A percentile compares a stretch with the other conserved stretches of the same genome.
Evolutionary conservation across 2,888 invertebrate genomes (phyloP).

Genomic region (Aporophyla lueneburgensis): DNA sequence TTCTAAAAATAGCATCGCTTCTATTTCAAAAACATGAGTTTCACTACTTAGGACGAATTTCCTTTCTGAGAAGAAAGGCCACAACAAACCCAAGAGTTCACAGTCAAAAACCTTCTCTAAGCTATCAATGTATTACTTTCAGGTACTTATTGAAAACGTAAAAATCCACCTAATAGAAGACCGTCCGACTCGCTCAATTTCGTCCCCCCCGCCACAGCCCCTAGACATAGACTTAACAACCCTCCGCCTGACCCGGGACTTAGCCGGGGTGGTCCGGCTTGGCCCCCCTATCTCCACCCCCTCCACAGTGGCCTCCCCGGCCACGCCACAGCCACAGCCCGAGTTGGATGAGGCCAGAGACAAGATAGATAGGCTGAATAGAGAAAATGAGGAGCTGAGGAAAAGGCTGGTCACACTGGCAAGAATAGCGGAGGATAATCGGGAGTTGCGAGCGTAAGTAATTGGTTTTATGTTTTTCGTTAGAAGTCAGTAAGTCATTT

Average conservation of each 20-base stretch:
- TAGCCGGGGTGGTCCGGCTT: conserved; percentile 94
- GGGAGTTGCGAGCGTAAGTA: conserved; percentile 88
- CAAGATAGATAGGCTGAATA: conserved; percentile 79
- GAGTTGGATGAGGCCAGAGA: conserved; percentile 87
- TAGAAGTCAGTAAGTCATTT: too few species aligned
- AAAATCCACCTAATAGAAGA: conserved; percentile 95
- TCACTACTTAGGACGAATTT: too few species aligned
- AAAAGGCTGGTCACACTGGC: conserved; percentile 86
- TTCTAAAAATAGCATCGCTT: too few species aligned
- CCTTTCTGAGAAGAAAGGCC: too few species aligned
- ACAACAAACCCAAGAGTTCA: too few species aligned
- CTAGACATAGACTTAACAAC: conserved; percentile 94
- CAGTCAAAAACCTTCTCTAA: background rate
- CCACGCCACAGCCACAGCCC: conserved; percentile 78
- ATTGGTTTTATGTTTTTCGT: background rate
- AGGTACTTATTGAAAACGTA: conserved; percentile 94
- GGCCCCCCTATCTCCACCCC: conserved; percentile 89
- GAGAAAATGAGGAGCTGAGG: conserved; percentile 89
- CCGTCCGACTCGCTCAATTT: conserved; percentile 94
- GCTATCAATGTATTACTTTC: conserved; percentile 32
- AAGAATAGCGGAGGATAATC: conserved; percentile 90
- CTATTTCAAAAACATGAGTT: too few species aligned
- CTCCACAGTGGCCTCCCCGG: conserved; percentile 76
- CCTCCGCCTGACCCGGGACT: conserved; percentile 93
- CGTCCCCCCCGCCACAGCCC: conserved; percentile 95